Conservation (phyloP, 2,113 vertebrate genomes). For the Ia io region DNA sequence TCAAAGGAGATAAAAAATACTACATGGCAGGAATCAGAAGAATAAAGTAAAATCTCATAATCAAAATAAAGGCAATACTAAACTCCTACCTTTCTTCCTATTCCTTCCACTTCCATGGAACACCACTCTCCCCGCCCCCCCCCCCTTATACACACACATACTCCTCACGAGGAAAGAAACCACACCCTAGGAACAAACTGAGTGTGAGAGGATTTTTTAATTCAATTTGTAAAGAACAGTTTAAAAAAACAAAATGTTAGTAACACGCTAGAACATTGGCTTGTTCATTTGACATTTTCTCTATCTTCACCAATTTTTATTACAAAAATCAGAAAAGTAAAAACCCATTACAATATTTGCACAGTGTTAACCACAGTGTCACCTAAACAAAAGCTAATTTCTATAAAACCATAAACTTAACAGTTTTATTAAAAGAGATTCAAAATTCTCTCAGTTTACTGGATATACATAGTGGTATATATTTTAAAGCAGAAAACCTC, state of each 20-base stretch:
- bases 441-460: constrained; percentile 63
- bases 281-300: constrained; percentile 69
- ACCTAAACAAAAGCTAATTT: constrained; percentile 74
- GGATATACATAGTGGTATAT: constrained; percentile 72
- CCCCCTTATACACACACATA: too few species aligned
- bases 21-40: fast-evolving
- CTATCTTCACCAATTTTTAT: constrained; percentile 73
- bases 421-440: constrained; percentile 59
- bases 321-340: constrained; percentile 80
- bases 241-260: constrained; percentile 77
- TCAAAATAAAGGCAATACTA: background rate
- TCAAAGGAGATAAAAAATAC: background rate
- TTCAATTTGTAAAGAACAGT: constrained; percentile 78
- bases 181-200: background rate
- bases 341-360: constrained; percentile 77
- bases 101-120: fast-evolving
- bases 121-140: fast-evolving
- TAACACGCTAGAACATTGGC: constrained; percentile 49
- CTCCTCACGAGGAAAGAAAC: background rate
- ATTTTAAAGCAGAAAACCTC: constrained; percentile 75
- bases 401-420: constrained; percentile 82
- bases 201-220: constrained; percentile 42
- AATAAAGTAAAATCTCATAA: background rate
- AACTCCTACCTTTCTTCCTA: background rate
- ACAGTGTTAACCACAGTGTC: constrained; percentile 70